A percentile compares a stretch with the other conserved stretches of the same genome.
Conservation (phyloP, 2,797 vertebrate genomes). For the Lutjanus argentimaculatus region DNA sequence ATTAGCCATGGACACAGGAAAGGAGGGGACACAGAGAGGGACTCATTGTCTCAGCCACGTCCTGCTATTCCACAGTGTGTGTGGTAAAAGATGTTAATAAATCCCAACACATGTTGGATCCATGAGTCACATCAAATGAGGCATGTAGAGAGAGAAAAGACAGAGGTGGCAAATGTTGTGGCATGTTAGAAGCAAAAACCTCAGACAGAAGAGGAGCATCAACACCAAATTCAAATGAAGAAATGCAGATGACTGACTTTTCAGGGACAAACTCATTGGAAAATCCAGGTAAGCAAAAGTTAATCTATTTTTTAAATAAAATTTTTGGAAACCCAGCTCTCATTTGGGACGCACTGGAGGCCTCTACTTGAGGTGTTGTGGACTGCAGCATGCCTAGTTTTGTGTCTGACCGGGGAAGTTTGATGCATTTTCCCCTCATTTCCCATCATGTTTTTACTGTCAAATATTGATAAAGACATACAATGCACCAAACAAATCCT, state of each 20-base stretch:
- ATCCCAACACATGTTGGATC: background rate
- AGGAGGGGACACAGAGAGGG: background rate
- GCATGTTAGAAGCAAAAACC: background rate
- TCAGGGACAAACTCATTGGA: background rate
- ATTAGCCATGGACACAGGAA: slow-evolving; percentile 1
- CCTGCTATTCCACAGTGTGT: background rate
- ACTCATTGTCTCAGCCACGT: background rate
- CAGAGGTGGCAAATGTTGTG: background rate
- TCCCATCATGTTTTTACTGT: background rate
- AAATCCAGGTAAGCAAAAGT: background rate
- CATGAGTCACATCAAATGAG: slow-evolving; percentile 21
- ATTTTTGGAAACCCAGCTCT: background rate
- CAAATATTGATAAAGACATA: background rate
- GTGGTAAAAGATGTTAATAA: slow-evolving; percentile 2
- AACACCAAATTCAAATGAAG: background rate
- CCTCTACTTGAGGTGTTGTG: background rate
- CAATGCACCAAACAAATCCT: background rate
- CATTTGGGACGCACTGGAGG: background rate
- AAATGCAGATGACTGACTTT: background rate
- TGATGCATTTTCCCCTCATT: background rate
- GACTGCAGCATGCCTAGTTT: background rate
- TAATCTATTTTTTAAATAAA: no score
- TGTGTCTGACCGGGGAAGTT: background rate
- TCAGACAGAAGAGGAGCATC: background rate
- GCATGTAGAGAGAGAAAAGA: background rate